Conservation (phyloP, 2,888 invertebrate genomes). For the Lingula anatina region DNA sequence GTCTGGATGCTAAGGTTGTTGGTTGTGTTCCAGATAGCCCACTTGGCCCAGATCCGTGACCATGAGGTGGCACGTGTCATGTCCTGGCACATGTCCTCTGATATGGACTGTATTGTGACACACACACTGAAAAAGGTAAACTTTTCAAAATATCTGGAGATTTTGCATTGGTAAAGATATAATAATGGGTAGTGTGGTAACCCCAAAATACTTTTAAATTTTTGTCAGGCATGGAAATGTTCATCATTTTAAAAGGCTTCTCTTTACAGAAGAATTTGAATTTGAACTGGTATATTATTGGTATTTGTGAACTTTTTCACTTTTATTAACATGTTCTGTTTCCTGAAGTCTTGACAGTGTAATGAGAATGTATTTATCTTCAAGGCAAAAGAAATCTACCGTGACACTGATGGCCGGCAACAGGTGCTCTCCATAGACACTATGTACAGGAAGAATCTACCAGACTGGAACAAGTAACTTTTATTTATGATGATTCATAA, state of each 20-base stretch:
- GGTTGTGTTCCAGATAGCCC: constrained; percentile 40
- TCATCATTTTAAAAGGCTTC: too few species aligned
- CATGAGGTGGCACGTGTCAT: constrained; percentile 44
- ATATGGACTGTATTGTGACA: constrained; percentile 52
- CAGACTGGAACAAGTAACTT: constrained; percentile 50
- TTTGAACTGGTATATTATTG: too few species aligned
- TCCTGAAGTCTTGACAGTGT: too few species aligned
- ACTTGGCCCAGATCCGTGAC: constrained; percentile 41
- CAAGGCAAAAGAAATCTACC: constrained; percentile 46
- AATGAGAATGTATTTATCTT: too few species aligned
- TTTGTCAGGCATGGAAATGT: too few species aligned
- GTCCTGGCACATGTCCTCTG: constrained; percentile 53
- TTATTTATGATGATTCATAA: too few species aligned
- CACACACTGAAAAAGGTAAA: constrained; percentile 42
- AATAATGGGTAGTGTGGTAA: too few species aligned
- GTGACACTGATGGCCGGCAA: constrained; percentile 42
- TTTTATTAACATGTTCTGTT: too few species aligned
- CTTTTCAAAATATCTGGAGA: background rate
- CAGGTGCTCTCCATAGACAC: constrained; percentile 50
- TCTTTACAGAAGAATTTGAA: too few species aligned
- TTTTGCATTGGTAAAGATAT: background rate
- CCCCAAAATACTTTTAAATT: too few species aligned
- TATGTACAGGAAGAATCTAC: constrained; percentile 47
- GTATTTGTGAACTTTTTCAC: too few species aligned
- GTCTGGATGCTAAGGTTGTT: background rate